Evolutionary conservation across 2,888 invertebrate genomes (phyloP), one percentile per base, ranked within the genome.

Genomic region (Trichacis sp.): DNA sequence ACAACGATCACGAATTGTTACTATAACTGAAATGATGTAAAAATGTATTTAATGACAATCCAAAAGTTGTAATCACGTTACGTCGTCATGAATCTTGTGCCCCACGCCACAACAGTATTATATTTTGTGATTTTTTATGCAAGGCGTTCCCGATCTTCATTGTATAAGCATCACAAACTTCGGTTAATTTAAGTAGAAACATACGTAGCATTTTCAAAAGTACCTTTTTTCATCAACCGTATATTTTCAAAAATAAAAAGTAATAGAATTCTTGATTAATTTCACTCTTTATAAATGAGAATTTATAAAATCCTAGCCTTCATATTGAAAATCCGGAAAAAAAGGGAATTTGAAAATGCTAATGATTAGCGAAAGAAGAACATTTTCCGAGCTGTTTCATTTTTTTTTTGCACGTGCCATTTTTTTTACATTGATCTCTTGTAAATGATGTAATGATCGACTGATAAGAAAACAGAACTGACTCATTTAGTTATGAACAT

Each of bases 51-150:
- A 36, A 24, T 8, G 42, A 52, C 14, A 18, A 15, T 29, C 8
- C 8, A 5, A 17, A 43, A 17, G 17, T 30, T 45, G 18, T 29
- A 51, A 40, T 12, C n/a, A 24, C 24, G 8, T 24, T 40, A 40
- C 40, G 40, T 40, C 40, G 40, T 54, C 42, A 49, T 52, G 45
- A 54, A 61, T 63, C 58, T 61, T 63, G 60, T 60, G 52, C 60
- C 60, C 42, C 48, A 59, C 57, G 48, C 18, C 59, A 57, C 61
- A 69, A 43, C 69, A 69, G 69, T 69, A 69, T 69, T 69, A 69
- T 69, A 66, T 55, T 58, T 64, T 69, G 69, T 69, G 69, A 69
- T 69, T 69, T 66, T 68, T 55, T 66, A 66, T 62, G 55, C 66
- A 62, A 55, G 49, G 55, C 45, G 38, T 60, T 57, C 57, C 52